Evolutionary conservation across 2,888 invertebrate genomes (phyloP).

Genomic region (Scelioninae gen. 2): DNA sequence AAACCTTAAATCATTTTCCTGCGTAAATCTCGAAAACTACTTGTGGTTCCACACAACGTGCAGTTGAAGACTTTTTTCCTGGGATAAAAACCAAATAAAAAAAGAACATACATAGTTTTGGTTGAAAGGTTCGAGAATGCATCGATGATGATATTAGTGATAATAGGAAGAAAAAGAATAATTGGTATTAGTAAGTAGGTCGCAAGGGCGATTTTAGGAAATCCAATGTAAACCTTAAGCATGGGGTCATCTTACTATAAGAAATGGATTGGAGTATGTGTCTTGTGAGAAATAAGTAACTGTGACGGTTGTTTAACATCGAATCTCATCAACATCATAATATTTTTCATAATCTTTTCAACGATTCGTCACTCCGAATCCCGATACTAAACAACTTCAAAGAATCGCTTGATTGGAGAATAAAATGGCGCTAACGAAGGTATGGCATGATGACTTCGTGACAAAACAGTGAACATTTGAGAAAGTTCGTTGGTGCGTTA

Average conservation of each 20-base stretch:
- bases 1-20: too few species aligned
- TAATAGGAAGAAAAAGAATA: conserved; percentile 46
- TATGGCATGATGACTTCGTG: conserved; percentile 53
- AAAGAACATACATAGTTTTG: conserved; percentile 39
- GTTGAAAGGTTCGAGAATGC: conserved; percentile 42
- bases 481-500: conserved; percentile 40
- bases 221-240: conserved; percentile 74
- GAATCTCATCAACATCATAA: conserved; percentile 50
- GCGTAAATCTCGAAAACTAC: too few species aligned
- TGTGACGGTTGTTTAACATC: conserved; percentile 63
- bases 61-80: conserved; percentile 11
- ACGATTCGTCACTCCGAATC: conserved; percentile 5
- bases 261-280: conserved; percentile 73
- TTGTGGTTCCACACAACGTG: not conserved
- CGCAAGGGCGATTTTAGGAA: conserved; percentile 63
- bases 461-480: conserved; percentile 51
- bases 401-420: conserved; percentile 34
- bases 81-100: conserved; percentile 15
- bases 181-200: conserved; percentile 47
- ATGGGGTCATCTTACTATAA: conserved; percentile 73
- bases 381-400: conserved; percentile 61
- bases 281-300: conserved; percentile 63
- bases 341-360: conserved; percentile 2
- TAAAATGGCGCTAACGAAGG: conserved; percentile 49
- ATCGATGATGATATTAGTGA: conserved; percentile 49